These are phyloP conservation scores for Lota lota DNA, from an alignment of 2,113 vertebrate species.

Conservation along the genomic window DNA sequence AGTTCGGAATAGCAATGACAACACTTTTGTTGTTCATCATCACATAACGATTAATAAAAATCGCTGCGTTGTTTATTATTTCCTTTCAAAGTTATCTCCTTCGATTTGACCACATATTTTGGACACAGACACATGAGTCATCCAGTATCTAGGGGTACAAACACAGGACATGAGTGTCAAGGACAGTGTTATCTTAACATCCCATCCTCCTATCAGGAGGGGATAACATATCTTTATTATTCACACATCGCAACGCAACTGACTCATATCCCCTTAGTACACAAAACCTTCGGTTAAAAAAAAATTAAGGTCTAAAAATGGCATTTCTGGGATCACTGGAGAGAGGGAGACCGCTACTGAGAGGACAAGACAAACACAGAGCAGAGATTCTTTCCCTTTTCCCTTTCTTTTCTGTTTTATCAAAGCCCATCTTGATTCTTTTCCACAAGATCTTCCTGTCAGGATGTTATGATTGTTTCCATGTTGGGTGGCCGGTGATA, in stretches of 20 bases:
- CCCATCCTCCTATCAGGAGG: no score
- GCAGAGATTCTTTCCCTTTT: no score
- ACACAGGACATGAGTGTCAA: no score
- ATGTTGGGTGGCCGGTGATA: slow-evolving; percentile 89
- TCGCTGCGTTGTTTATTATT: background rate
- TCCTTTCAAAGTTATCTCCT: background rate
- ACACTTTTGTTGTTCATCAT: slow-evolving; percentile 36
- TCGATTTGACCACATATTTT: background rate
- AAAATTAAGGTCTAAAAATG: no score
- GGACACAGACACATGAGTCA: background rate
- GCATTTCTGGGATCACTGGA: no score
- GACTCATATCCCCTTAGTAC: no score
- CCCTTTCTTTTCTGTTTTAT: slow-evolving; percentile 61
- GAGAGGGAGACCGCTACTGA: no score
- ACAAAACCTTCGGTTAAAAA: no score
- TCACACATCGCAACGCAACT: no score
- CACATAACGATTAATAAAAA: slow-evolving; percentile 2
- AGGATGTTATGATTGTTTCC: slow-evolving; percentile 99
- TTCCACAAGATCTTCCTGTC: slow-evolving; percentile 96
- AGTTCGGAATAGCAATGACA: slow-evolving; percentile 35
- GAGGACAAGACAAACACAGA: no score
- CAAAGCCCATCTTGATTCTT: slow-evolving; percentile 89
- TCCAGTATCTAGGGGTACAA: background rate
- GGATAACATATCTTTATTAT: no score
- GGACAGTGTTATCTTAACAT: no score